phyloP scores from a whole-genome alignment of 2,113 vertebrate genomes.

The Otolemur garnettii region DNA sequence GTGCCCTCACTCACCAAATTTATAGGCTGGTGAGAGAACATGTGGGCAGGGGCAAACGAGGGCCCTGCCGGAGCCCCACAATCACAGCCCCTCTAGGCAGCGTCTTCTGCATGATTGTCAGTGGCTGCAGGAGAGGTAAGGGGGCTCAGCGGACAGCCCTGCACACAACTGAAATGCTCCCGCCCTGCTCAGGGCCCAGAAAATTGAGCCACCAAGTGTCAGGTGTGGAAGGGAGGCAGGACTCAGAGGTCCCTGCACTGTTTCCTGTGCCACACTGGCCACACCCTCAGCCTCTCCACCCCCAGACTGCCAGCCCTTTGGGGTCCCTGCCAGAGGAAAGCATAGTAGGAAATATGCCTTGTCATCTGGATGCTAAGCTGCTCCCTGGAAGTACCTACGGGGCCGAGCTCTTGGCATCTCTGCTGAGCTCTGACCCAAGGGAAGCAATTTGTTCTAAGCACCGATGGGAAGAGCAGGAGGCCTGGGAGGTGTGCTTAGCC shows the following conservation, averaged over 20 bases:
- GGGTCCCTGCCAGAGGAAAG: background rate
- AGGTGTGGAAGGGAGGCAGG: background rate
- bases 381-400: background rate
- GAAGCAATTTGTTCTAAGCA: background rate
- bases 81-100: background rate
- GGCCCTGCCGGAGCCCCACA: background rate
- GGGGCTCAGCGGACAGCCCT: background rate
- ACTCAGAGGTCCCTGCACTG: background rate
- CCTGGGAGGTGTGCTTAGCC: background rate
- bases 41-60: accelerated
- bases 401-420: background rate
- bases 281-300: too few relatives aligned
- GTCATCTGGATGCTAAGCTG: background rate
- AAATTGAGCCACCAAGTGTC: background rate
- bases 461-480: background rate
- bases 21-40: too few relatives aligned
- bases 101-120: background rate
- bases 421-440: background rate
- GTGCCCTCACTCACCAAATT: background rate
- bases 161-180: background rate
- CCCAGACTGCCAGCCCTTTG: too few relatives aligned
- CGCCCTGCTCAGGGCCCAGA: background rate
- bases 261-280: background rate
- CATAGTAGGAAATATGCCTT: background rate
- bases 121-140: background rate